Evolutionary conservation across 2,888 invertebrate genomes (phyloP).

Genomic region (Ernsta delagoae): DNA sequence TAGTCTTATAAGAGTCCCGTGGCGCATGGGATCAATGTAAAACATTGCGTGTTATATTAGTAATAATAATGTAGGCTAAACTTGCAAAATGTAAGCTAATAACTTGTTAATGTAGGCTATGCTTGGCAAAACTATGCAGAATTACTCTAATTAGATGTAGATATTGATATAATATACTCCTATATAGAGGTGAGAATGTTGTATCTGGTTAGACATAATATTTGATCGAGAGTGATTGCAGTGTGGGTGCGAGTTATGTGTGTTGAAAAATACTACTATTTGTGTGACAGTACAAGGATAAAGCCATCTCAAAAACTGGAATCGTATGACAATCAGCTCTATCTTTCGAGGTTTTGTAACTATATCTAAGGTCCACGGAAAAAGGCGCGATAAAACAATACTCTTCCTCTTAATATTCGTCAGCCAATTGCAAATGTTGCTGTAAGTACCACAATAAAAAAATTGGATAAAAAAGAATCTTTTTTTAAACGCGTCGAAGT

Average conservation of each 20-base stretch:
- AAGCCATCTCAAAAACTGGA: too few relatives aligned
- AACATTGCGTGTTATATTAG: conserved; percentile 24
- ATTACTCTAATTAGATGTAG: not conserved
- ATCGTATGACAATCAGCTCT: not conserved
- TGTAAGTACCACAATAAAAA: too few relatives aligned
- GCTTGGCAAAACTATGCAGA: not conserved
- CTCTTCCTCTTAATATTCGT: not conserved
- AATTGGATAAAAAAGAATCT: not conserved
- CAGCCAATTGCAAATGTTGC: not conserved
- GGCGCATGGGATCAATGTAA: conserved; percentile 20
- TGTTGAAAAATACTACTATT: not conserved
- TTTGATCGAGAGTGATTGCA: not conserved
- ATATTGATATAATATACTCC: not conserved
- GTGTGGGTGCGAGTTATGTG: not conserved
- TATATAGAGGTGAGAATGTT: not conserved
- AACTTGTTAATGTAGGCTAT: too few relatives aligned
- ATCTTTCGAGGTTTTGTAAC: not conserved
- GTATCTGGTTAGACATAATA: not conserved
- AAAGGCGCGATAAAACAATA: not conserved
- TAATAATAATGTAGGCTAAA: not conserved
- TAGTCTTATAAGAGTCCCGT: conserved; percentile 24
- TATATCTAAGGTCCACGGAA: not conserved
- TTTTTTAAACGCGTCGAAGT: too few relatives aligned
- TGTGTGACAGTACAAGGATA: not conserved
- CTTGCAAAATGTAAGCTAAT: too few relatives aligned